Conservation (phyloP, 2,113 vertebrate species). For the Tragelaphus imberbis region DNA sequence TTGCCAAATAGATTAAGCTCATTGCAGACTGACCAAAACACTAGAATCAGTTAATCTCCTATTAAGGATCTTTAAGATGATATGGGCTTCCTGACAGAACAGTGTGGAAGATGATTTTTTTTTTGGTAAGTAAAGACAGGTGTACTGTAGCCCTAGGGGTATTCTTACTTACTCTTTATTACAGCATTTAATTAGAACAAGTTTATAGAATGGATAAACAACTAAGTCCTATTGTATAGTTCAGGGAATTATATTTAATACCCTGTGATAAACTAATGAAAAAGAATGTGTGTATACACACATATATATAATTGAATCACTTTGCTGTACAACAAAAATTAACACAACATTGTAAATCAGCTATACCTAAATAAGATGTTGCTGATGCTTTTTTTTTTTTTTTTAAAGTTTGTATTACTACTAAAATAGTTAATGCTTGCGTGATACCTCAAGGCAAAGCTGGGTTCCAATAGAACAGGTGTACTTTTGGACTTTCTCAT, state of each 20-base stretch:
- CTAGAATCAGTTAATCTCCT: not conserved
- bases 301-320: not conserved
- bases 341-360: not conserved
- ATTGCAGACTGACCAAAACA: not conserved
- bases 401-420: not conserved
- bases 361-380: not conserved
- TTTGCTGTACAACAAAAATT: not conserved
- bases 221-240: not conserved
- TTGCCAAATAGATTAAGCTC: not conserved
- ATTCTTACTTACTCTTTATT: not conserved
- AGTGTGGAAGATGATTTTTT: not conserved
- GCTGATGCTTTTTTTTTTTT: not conserved
- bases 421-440: not conserved
- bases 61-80: not conserved
- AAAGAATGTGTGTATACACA: not conserved
- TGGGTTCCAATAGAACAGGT: not conserved
- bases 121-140: not conserved
- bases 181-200: not conserved
- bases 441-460: not conserved
- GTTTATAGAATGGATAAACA: not conserved
- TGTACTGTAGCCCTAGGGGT: not conserved
- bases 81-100: not conserved
- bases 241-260: not conserved
- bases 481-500: not conserved
- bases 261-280: not conserved